These are phyloP conservation scores for Drosophila arizonae DNA, from an alignment of 1,140 invertebrate genomes.

Conservation along the genomic window DNA sequence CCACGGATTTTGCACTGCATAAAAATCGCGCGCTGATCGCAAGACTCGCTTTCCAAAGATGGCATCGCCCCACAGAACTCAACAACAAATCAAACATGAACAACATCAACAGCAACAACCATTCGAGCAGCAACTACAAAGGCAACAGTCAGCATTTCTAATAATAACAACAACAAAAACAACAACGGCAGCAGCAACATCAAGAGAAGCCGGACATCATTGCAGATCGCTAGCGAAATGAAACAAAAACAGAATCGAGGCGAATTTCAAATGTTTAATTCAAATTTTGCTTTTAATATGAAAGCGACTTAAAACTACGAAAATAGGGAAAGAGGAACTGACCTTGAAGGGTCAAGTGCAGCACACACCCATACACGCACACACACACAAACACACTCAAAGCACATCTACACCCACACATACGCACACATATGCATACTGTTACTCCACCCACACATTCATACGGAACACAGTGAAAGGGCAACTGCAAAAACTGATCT, in stretches of 20 bases:
- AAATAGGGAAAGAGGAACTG: conserved; percentile 34
- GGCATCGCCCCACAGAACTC: conserved; percentile 39
- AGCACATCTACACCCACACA: conserved; percentile 10
- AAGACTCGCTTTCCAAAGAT: conserved; percentile 44
- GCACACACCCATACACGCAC: conserved; percentile 34
- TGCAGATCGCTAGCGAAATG: conserved; percentile 57
- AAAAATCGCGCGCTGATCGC: conserved; percentile 10
- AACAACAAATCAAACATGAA: conserved; percentile 1
- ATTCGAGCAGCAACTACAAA: conserved; percentile 23
- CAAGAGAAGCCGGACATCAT: conserved; percentile 42
- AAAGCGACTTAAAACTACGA: conserved; percentile 43
- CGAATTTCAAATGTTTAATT: conserved; percentile 53
- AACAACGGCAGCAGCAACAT: conserved; percentile 23
- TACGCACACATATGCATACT: conserved; percentile 11
- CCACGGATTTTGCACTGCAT: conserved; percentile 17
- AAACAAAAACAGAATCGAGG: conserved; percentile 60
- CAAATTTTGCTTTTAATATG: conserved; percentile 44
- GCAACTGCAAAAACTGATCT: conserved; percentile 38
- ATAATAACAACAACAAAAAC: conserved; percentile 24
- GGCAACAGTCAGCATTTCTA: conserved; percentile 8
- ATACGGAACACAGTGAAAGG: conserved; percentile 34
- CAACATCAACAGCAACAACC: conserved; percentile 25
- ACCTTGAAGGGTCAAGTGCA: conserved; percentile 43
- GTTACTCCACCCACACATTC: not conserved
- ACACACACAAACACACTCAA: conserved; percentile 28